phyloP scores from a whole-genome alignment of 2,113 vertebrate genomes.

The Lophura nycthemera region DNA sequence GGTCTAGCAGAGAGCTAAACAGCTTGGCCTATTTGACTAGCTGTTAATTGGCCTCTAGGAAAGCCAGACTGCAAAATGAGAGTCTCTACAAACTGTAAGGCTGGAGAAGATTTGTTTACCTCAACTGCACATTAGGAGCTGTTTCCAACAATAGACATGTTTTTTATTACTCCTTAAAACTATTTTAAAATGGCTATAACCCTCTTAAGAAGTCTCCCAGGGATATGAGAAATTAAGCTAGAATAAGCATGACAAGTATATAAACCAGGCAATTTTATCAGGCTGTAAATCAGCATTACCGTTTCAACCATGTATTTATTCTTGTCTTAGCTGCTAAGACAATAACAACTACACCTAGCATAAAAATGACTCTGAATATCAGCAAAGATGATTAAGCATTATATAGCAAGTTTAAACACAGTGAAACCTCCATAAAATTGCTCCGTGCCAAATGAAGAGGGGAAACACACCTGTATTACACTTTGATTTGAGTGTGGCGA shows the following conservation, averaged over 20 bases:
- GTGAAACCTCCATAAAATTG: constrained; percentile 43
- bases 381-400: constrained; percentile 75
- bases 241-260: constrained; percentile 66
- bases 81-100: constrained; percentile 2
- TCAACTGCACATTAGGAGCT: constrained; percentile 45
- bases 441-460: constrained; percentile 42
- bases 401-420: constrained; percentile 41
- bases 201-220: constrained; percentile 64
- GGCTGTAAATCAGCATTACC: constrained; percentile 56
- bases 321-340: constrained; percentile 65
- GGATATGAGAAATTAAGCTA: constrained; percentile 70
- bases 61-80: constrained; percentile 66
- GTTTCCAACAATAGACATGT: constrained; percentile 63
- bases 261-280: constrained; percentile 60
- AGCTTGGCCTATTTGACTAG: constrained; percentile 62
- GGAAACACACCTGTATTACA: constrained; percentile 51
- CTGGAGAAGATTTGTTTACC: constrained; percentile 50
- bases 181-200: constrained; percentile 68
- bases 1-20: constrained; percentile 44
- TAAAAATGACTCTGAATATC: constrained; percentile 64
- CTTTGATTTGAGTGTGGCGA: constrained; percentile 44
- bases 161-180: constrained; percentile 66
- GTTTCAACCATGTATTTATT: constrained; percentile 58
- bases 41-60: constrained; percentile 66
- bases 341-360: constrained; percentile 65